These are phyloP conservation scores for Dipodomys ordii DNA, from an alignment of 2,113 vertebrate genomes.

Conservation along the genomic window DNA sequence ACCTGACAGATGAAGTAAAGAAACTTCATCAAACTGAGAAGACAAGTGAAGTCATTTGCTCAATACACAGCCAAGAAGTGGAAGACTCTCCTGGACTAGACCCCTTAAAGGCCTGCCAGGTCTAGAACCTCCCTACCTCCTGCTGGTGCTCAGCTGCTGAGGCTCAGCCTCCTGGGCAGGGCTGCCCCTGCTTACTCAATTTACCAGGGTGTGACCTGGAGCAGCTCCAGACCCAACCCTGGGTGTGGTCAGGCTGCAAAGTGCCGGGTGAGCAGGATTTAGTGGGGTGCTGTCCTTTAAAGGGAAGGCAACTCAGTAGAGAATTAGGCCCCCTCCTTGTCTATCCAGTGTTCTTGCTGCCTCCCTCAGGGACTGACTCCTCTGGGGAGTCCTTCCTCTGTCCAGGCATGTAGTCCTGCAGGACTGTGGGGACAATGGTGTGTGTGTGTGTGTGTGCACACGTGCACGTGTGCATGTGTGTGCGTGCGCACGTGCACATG, in stretches of 20 bases:
- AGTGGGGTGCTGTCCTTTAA: conserved; percentile 48
- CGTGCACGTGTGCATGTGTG: too few species aligned
- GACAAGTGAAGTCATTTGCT: conserved; percentile 44
- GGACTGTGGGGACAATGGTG: background rate
- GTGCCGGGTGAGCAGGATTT: conserved; percentile 77
- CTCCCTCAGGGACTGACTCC: background rate
- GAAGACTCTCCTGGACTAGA: conserved; percentile 1
- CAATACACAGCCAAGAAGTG: background rate
- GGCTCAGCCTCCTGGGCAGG: background rate
- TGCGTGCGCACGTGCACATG: too few species aligned
- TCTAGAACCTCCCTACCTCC: background rate
- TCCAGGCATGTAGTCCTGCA: background rate
- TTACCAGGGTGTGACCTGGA: conserved; percentile 73
- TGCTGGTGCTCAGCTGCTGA: background rate
- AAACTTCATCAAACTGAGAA: background rate
- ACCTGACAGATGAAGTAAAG: conserved; percentile 28
- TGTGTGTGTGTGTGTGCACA: too few species aligned
- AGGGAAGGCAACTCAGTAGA: background rate
- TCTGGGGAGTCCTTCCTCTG: background rate
- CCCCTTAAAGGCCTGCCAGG: background rate
- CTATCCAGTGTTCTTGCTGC: background rate
- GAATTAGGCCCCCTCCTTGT: background rate
- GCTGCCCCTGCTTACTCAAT: conserved; percentile 73
- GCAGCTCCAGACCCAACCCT: conserved; percentile 56
- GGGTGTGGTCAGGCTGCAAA: conserved; percentile 78